A percentile compares a stretch with the other conserved stretches of the same genome.
phyloP scores from a whole-genome alignment of 64 coral and sea anemone species.

The Dendronephthya gigantea region DNA sequence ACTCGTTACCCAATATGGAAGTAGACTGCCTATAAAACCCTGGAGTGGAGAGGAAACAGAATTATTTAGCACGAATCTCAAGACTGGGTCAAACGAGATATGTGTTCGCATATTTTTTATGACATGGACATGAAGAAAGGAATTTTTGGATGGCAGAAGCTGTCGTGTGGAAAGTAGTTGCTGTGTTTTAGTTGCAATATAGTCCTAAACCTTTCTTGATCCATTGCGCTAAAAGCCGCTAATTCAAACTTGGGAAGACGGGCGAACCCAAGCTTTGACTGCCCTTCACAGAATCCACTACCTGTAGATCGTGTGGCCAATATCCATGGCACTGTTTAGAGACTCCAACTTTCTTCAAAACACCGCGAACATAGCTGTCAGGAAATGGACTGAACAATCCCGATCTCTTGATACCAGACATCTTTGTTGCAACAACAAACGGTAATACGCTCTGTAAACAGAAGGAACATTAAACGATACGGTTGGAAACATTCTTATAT shows the following conservation, averaged over 20 bases:
- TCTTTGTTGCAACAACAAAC: slow-evolving; percentile 59
- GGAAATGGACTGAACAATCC: slow-evolving; percentile 53
- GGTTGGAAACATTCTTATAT: too few relatives aligned
- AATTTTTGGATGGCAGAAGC: too few relatives aligned
- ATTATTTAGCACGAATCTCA: background rate
- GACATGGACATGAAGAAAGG: too few relatives aligned
- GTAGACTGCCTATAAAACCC: background rate
- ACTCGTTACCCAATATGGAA: background rate
- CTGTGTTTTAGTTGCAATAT: too few relatives aligned
- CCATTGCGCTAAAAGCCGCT: too few relatives aligned
- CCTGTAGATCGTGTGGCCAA: slow-evolving; percentile 62
- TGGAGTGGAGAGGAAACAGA: background rate
- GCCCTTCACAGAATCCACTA: background rate
- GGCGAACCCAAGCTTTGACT: too few relatives aligned
- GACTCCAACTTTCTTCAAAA: slow-evolving; percentile 55
- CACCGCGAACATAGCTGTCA: slow-evolving; percentile 41
- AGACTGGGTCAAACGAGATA: too few relatives aligned
- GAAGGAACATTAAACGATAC: background rate
- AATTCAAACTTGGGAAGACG: too few relatives aligned
- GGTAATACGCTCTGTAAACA: slow-evolving; percentile 51
- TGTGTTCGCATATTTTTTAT: background rate
- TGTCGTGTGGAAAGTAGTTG: too few relatives aligned
- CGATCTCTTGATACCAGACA: slow-evolving; percentile 48
- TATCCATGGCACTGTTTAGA: slow-evolving; percentile 47
- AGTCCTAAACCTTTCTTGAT: too few relatives aligned